phyloP scores from a whole-genome alignment of 2,113 vertebrate genomes.

The Cephalopholis sonnerati region DNA sequence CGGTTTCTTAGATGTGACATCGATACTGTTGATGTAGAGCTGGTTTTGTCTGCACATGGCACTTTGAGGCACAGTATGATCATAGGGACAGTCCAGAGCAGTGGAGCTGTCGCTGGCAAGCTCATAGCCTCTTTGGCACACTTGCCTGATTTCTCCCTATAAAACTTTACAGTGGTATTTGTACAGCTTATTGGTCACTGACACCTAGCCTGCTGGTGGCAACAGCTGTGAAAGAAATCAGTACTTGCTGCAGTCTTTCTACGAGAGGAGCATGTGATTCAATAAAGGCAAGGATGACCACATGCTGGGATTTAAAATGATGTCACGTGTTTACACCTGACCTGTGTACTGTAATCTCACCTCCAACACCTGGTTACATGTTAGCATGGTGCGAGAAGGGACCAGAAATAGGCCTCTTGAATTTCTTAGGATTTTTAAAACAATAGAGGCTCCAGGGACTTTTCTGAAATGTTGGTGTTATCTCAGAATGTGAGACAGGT shows the following conservation, averaged over 20 bases:
- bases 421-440: slow-evolving; percentile 48
- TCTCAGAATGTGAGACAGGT: slow-evolving; percentile 14
- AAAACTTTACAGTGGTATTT: slow-evolving; percentile 73
- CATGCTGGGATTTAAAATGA: slow-evolving; percentile 62
- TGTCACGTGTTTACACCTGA: slow-evolving; percentile 62
- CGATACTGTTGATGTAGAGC: slow-evolving; percentile 1
- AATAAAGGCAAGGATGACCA: slow-evolving; percentile 44
- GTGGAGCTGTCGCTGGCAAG: slow-evolving; percentile 41
- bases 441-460: slow-evolving; percentile 51
- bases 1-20: slow-evolving; percentile 5
- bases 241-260: slow-evolving; percentile 53
- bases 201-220: slow-evolving; percentile 70
- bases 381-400: slow-evolving; percentile 4
- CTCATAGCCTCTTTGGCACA: slow-evolving; percentile 69
- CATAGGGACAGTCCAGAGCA: neutral
- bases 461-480: slow-evolving; percentile 31
- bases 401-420: slow-evolving; percentile 30
- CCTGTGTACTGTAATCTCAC: slow-evolving; percentile 42
- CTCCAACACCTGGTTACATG: slow-evolving; percentile 24
- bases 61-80: slow-evolving; percentile 21
- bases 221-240: slow-evolving; percentile 76
- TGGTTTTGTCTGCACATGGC: neutral
- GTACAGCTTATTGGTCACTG: slow-evolving; percentile 69
- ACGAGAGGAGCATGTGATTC: slow-evolving; percentile 40
- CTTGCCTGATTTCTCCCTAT: slow-evolving; percentile 70